phyloP scores from a whole-genome alignment of 2,113 vertebrate species.

The Erpornis zantholeuca region DNA sequence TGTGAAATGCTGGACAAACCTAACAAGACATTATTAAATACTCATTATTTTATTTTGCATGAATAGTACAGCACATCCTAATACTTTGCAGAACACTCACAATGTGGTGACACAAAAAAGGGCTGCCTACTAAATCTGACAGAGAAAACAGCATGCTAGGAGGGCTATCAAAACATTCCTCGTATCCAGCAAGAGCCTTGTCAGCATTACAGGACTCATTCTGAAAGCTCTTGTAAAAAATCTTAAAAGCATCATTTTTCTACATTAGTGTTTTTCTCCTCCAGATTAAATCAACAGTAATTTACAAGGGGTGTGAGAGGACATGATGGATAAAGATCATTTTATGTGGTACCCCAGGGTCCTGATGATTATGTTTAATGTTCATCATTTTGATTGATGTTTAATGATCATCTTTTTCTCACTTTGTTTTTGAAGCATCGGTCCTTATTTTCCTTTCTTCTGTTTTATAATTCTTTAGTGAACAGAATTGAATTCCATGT shows the following conservation, averaged over 20 bases:
- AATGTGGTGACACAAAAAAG: not conserved
- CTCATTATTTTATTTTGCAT: not conserved
- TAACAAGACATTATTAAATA: not conserved
- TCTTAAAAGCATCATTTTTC: not conserved
- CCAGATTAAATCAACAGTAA: not conserved
- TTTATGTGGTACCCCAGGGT: not conserved
- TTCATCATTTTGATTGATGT: no score
- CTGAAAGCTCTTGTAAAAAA: not conserved
- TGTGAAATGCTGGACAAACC: not conserved
- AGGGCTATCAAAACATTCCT: not conserved
- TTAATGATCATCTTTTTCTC: not conserved
- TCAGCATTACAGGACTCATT: not conserved
- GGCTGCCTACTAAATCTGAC: not conserved
- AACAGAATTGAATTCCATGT: not conserved
- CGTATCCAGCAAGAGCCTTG: not conserved
- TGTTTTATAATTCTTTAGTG: not conserved
- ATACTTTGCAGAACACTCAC: not conserved
- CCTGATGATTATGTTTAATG: not conserved
- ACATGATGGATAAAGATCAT: not conserved
- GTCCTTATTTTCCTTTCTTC: not conserved
- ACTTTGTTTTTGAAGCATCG: not conserved
- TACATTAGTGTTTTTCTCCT: not conserved
- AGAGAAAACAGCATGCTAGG: accelerated
- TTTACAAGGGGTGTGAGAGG: not conserved
- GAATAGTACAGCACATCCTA: not conserved